Percentiles rank a stretch among this genome's conserved stretches.
These are phyloP conservation scores for Darevskia nairensis DNA, from an alignment of 2,797 vertebrate species.

Conservation along the genomic window DNA sequence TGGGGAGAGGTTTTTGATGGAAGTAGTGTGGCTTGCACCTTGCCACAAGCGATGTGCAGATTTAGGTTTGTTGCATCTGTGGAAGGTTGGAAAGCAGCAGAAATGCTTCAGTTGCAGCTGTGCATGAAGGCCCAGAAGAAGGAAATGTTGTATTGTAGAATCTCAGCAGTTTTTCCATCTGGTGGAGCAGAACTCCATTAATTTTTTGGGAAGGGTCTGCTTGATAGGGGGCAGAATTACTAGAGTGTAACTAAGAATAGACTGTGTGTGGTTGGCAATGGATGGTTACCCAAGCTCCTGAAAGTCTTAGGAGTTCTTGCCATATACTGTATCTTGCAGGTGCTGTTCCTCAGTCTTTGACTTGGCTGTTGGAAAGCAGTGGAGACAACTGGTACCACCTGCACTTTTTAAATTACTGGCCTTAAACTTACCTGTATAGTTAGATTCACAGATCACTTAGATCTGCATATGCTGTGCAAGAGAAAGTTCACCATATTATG, in stretches of 20 bases:
- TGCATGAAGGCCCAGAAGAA: accelerated
- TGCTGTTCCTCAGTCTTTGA: not conserved
- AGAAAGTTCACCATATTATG: not conserved
- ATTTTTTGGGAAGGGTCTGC: slow-evolving; percentile 58
- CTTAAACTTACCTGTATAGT: not conserved
- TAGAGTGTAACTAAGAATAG: slow-evolving; percentile 22
- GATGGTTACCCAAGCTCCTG: not conserved
- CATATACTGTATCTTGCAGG: accelerated
- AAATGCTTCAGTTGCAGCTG: slow-evolving; percentile 7
- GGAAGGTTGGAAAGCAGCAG: not conserved
- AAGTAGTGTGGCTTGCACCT: slow-evolving; percentile 9
- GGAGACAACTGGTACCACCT: not conserved
- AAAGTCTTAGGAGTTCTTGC: slow-evolving; percentile 15
- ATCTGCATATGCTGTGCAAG: not conserved
- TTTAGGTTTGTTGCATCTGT: accelerated
- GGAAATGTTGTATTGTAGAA: not conserved
- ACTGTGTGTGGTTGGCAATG: slow-evolving; percentile 22
- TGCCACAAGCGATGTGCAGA: not conserved
- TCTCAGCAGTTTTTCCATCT: slow-evolving; percentile 44
- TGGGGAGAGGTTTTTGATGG: slow-evolving; percentile 43
- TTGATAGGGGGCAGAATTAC: slow-evolving; percentile 54
- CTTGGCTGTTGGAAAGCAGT: slow-evolving; percentile 1
- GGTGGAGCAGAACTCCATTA: slow-evolving; percentile 49
- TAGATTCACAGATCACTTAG: not conserved
- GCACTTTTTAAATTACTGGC: not conserved